phyloP scores from a whole-genome alignment of 1,140 invertebrate species.

The Pogonomyrmex californicus region DNA sequence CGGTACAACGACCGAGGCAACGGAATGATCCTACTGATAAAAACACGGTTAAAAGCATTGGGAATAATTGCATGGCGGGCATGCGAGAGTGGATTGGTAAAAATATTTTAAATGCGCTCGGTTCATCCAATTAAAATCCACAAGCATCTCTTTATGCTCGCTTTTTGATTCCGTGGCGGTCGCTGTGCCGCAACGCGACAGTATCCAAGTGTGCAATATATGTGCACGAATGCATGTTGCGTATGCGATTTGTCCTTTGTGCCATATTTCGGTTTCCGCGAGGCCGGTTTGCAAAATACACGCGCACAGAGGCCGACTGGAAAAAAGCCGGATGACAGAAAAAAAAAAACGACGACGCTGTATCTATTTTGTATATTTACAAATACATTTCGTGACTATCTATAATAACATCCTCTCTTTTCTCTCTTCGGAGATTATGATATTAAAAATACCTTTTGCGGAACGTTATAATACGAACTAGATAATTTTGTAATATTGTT shows the following conservation, averaged over 20 bases:
- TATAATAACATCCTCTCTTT: neutral
- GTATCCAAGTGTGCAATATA: conserved; percentile 8
- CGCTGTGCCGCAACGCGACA: neutral
- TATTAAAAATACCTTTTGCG: neutral
- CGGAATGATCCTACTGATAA: neutral
- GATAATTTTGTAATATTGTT: neutral
- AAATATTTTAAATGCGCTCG: conserved; percentile 13
- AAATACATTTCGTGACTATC: conserved; percentile 5
- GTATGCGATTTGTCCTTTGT: neutral
- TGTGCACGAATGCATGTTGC: conserved; percentile 36
- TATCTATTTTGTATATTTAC: neutral
- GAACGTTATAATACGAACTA: neutral
- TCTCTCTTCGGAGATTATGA: neutral
- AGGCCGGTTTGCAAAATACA: neutral
- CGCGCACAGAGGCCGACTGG: neutral
- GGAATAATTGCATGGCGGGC: neutral
- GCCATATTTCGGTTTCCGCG: conserved; percentile 4
- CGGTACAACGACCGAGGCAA: neutral
- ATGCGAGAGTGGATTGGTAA: neutral
- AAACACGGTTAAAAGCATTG: conserved; percentile 2
- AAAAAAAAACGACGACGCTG: neutral
- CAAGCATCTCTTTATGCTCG: conserved; percentile 12
- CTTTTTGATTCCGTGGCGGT: neutral
- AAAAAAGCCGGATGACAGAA: conserved; percentile 2
- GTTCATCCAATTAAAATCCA: conserved; percentile 21